Evolutionary conservation across 1,140 invertebrate genomes (phyloP), one percentile per base, ranked within the genome.

Genomic region (Rhopalosiphum maidis): DNA sequence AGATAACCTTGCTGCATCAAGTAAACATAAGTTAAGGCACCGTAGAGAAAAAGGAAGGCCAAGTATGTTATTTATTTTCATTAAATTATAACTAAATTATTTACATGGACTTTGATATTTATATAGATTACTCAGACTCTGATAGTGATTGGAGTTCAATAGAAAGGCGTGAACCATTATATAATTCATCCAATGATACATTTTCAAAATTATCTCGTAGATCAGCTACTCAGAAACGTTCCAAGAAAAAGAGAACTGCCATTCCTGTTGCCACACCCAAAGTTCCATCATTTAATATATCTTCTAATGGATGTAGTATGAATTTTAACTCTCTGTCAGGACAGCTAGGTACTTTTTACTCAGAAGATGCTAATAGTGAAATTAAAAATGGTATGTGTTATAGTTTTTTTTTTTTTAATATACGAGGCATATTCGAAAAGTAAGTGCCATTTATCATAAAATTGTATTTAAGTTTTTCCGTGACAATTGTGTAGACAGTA

Each of bases 81-180:
- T 35, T 93, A 43, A 41, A 77, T 82, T 68, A 35, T 22, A 18
- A 30, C 43, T 41, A 48, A 93, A 15, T 51, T 51, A 46, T 92
- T 93, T 94, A 92, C 25, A 68, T 90, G 22, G 82, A 18, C 23
- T 51, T 92, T 94, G 91, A 94, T 82, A 83, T 82, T 94, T 94
- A 94, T 94, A 51, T 95, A 97, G 97, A 97, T 87, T 97, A 97
- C 95, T 98, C 97, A 48, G 98, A 98, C 95, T 98, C 97, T 37
- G 98, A 98, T 95, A 98, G 97, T 94, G 98, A 98, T 93, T 97
- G 97, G 95, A 98, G 97, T 94, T 98, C 97, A 85, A 95, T 97
- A 86, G 98, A 98, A 95, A 95, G 97, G 93, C 96, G 97, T 77
- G 96, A 96, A 94, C 95, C 96, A 94, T 96, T 96, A 94, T 96